These are phyloP conservation scores for Diaphora mendica DNA, from an alignment of 2,888 invertebrate genomes.

Conservation along the genomic window DNA sequence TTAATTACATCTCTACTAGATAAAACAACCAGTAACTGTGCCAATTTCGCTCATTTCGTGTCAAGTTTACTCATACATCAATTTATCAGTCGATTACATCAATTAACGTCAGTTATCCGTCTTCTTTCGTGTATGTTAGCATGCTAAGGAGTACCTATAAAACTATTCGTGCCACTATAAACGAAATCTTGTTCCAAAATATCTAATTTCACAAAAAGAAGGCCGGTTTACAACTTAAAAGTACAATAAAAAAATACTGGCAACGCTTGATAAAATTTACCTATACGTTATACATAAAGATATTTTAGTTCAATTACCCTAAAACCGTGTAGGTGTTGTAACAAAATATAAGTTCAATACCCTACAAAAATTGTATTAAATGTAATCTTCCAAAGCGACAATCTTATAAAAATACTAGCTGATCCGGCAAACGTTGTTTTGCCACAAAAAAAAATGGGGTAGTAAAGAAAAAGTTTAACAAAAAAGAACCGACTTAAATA, in stretches of 20 bases:
- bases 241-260: background rate
- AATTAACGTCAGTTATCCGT: background rate
- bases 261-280: background rate
- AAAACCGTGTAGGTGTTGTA: background rate
- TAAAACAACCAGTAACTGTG: conserved; percentile 1
- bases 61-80: background rate
- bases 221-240: background rate
- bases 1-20: background rate
- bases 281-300: background rate
- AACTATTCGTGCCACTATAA: background rate
- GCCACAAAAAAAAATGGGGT: too few relatives aligned
- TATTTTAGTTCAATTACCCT: background rate
- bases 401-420: background rate
- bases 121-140: background rate
- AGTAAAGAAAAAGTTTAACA: too few relatives aligned
- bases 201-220: background rate
- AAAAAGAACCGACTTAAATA: too few relatives aligned
- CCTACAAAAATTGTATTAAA: background rate
- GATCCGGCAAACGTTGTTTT: too few relatives aligned
- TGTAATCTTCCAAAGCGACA: conserved; percentile 3
- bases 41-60: background rate
- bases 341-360: conserved; percentile 11
- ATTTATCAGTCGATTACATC: background rate
- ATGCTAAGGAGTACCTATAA: background rate
- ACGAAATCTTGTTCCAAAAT: background rate